A percentile compares a stretch with the other conserved stretches of the same genome.
Conservation (phyloP, 1,140 invertebrate genomes). For the Drosophila equinoxialis region DNA sequence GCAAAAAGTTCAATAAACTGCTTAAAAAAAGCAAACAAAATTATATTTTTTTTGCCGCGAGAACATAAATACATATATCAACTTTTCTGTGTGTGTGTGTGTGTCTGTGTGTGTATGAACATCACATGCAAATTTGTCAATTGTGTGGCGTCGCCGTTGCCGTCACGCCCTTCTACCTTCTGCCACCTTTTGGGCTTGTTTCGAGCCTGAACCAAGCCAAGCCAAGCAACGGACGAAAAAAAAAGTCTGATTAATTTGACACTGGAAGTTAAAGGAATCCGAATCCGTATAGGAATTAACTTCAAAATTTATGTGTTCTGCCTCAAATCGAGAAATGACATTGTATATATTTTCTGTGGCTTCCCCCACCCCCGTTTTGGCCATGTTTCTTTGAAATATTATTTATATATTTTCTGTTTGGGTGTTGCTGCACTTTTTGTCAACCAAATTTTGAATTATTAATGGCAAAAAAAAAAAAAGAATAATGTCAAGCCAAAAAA, state of each 20-base stretch:
- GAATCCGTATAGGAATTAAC: conserved; percentile 26
- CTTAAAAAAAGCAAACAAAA: conserved; percentile 46
- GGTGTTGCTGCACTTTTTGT: conserved; percentile 56
- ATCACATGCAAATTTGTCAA: conserved; percentile 68
- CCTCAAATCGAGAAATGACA: conserved; percentile 35
- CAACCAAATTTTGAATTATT: conserved; percentile 66
- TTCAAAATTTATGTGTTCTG: conserved; percentile 58
- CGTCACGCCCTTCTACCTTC: conserved; percentile 37
- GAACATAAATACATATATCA: conserved; percentile 57
- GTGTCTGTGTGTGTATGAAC: conserved; percentile 24
- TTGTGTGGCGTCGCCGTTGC: conserved; percentile 33
- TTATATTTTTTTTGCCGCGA: conserved; percentile 24
- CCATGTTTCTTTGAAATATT: conserved; percentile 1
- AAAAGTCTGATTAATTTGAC: conserved; percentile 80
- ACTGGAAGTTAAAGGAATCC: conserved; percentile 67
- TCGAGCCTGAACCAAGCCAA: conserved; percentile 4
- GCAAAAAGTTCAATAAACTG: conserved; percentile 61
- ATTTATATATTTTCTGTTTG: too few relatives aligned
- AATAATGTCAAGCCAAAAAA: neutral
- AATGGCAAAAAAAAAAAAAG: conserved; percentile 22
- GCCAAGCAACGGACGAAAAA: conserved; percentile 20
- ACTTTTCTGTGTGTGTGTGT: conserved; percentile 26
- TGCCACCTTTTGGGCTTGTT: conserved; percentile 39
- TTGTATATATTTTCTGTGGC: conserved; percentile 6
- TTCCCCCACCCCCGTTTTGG: conserved; percentile 15